Percentiles rank a stretch among this genome's conserved stretches.
phyloP scores from a whole-genome alignment of 1,140 invertebrate species.

The Leucophenga varia region DNA sequence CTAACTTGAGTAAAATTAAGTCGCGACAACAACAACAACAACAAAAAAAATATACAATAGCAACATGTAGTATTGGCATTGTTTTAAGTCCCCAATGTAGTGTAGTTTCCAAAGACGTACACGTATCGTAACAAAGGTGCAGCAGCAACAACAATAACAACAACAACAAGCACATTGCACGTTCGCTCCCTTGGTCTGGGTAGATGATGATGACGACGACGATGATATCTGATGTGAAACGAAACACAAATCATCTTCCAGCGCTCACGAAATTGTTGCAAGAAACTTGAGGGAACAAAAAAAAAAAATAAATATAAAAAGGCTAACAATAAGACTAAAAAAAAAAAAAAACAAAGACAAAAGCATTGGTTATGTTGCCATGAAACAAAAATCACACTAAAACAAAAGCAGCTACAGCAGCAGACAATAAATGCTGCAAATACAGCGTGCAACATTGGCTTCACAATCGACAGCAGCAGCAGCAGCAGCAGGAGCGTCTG shows the following conservation, averaged over 20 bases:
- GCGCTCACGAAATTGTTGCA: conserved; percentile 53
- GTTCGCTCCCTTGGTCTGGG: conserved; percentile 18
- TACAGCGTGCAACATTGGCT: no score
- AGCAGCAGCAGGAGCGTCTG: conserved; percentile 44
- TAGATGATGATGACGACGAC: conserved; percentile 9
- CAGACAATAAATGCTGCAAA: no score
- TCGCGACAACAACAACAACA: conserved; percentile 23
- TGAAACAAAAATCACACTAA: conserved; percentile 47
- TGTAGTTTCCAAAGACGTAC: no score
- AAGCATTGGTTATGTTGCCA: no score
- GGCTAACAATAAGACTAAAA: no score
- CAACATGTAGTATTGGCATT: no score
- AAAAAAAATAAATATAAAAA: conserved; percentile 26
- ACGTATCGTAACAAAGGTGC: no score
- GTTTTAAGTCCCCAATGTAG: no score
- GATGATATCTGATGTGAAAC: no score
- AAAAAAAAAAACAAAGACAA: conserved; percentile 9
- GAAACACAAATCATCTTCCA: conserved; percentile 52
- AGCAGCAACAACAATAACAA: conserved; percentile 12
- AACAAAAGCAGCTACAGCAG: no score
- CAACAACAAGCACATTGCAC: conserved; percentile 20
- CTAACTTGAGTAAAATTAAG: conserved; percentile 45
- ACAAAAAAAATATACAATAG: no score
- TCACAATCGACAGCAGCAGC: no score
- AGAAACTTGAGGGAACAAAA: conserved; percentile 51